Evolutionary conservation across 2,888 invertebrate species (phyloP), one percentile per base, ranked within the genome.

Genomic region (Diplolepis rosae): DNA sequence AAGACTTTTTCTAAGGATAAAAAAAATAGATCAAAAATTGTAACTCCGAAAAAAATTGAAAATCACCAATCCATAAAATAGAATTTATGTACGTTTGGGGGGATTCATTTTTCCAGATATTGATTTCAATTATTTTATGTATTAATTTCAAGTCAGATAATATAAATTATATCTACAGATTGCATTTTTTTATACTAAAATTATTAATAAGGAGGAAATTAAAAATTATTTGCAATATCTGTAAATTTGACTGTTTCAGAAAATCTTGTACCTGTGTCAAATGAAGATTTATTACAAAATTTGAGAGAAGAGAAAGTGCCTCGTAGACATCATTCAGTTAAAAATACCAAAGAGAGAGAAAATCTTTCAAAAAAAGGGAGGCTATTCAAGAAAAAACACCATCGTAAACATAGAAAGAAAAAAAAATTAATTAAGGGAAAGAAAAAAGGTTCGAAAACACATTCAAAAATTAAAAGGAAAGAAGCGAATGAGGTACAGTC

Each of bases 1-100:
- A 73, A 73, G 18, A 65, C 65, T 11, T 27, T 35, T 18, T 11
- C 28, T 11, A n/a, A 51, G 13, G 24, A 71, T 54, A 56, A 71
- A n/a, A 68, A 66, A 13, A 13, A 39, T 11, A 4, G 13, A 1
- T 39, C 35, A 39, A 39, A 39, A 39, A 9, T 4, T 6, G 7
- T n/a, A 42, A 4, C 15, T 15, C 6, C 2, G 15, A 42, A 6
- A 15, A 42, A 42, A 15, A 42, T 15, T 15, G 6, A 1, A 1
- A 5, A 15, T 6, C 42, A 15, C 15, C 15, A 42, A 4, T 2
- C 42, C 6, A 42, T 42, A 42, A 42, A 1, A 15, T 42, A 42
- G 15, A 42, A 15, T 42, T n/a, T n/a, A 15, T 42, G 15, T n/a
- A 42, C 15, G 15, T 42, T 1, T 42, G 5, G 13, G 4, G 42